Base-by-base conservation (phyloP, 1,140 invertebrate genomes). In the Bacillus rossius region DNA sequence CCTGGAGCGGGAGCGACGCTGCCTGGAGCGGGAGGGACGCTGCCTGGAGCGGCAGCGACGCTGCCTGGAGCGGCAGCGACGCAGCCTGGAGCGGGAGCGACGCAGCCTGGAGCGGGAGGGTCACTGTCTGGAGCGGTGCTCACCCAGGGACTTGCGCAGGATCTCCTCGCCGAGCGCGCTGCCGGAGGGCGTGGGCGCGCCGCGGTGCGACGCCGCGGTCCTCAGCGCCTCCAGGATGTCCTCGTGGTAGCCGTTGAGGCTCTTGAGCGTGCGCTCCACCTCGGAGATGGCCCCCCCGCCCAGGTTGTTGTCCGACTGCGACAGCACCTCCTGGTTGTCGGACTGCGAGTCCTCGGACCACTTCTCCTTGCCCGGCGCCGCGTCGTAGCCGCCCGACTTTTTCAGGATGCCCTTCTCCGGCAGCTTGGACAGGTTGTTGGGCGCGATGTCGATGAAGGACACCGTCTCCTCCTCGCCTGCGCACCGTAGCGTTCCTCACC, bases 201-300 rank as follows among this genome's bases (percentile, higher is more conserved):
- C 82, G 5, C 86, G 80, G 65, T 90, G 88, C 2, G 79, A 81
- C 14, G 88, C 88, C 1, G 91, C 91, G 57, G 84, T 88, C 43
- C 90, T 83, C 62, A 96, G 69, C 8, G 91, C 91, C 69, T 93
- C 90, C 45, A 96, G 78, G 63, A 96, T 90, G 65, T 94, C 90
- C 65, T 94, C 92, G 67, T 94, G 92, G 71, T 96, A 96, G 2
- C 92, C 92, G 75, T 94, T 94, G 7, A 96, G 75, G 49, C 84
- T 91, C 75, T 92, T 91, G 8, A 94, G 75, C 2, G 84, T 91
- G 38, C 87, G 74, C 68, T 94, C 89, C 64, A 94, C 89, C 62
- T 79, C 75, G 3, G 73, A 73, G 22, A 77, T 67, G n/a, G 63
- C 65, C 41, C 68, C 65, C 69, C 67, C 55, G 13, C 59, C 56